Percentiles rank a stretch among this genome's conserved stretches.
Conservation (phyloP, 2,888 invertebrate genomes). For the Chrysomela aeneicollis region DNA sequence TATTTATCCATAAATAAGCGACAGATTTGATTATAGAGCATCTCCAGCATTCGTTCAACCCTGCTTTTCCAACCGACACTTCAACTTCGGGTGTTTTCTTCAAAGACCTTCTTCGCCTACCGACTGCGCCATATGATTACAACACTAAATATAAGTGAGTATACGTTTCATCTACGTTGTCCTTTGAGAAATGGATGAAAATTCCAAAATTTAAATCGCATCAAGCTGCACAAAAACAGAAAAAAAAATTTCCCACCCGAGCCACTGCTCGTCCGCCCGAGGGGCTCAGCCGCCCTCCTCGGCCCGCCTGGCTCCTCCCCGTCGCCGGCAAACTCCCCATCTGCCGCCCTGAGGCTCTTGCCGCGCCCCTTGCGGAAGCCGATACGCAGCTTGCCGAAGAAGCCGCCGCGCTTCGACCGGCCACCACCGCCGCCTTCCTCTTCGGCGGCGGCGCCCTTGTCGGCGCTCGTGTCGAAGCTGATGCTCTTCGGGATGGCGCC, state of each 20-base stretch:
- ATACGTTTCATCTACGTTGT: not conserved
- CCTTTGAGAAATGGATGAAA: no score
- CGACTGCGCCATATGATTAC: no score
- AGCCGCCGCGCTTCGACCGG: constrained; percentile 72
- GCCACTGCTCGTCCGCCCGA: constrained; percentile 42
- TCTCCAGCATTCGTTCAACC: no score
- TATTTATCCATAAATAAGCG: no score
- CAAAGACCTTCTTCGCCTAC: no score
- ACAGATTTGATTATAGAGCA: no score
- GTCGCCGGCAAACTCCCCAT: constrained; percentile 46
- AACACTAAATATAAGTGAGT: no score
- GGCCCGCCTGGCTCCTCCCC: constrained; percentile 39
- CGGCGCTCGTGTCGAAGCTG: constrained; percentile 89
- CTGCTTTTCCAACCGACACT: no score
- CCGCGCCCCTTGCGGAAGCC: constrained; percentile 71
- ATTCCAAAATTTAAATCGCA: no score
- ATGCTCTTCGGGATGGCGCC: constrained; percentile 93
- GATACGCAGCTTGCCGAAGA: constrained; percentile 77
- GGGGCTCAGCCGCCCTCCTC: constrained; percentile 46
- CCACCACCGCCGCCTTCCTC: constrained; percentile 66
- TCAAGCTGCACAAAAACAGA: no score
- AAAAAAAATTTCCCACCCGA: constrained; percentile 37
- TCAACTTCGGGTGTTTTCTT: no score
- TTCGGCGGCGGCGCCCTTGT: constrained; percentile 70
- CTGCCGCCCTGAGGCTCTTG: constrained; percentile 61